Percentiles rank a stretch among this genome's conserved stretches.
phyloP scores from a whole-genome alignment of 30 jellyfish, hydroid and myxozoan genomes.

The Cassiopea xamachana region DNA sequence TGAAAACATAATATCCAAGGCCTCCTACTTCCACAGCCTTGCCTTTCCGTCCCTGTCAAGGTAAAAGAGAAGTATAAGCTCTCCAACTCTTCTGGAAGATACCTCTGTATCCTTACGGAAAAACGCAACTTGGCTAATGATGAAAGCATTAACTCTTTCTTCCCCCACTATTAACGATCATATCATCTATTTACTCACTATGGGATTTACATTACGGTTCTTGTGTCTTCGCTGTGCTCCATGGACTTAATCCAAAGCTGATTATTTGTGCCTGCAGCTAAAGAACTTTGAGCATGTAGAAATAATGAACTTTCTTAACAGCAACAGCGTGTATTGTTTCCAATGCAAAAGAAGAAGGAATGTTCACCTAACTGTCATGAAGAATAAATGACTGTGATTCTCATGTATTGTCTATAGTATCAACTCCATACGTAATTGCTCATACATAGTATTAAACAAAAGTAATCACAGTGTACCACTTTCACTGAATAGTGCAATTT shows the following conservation, averaged over 20 bases:
- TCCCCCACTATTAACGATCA: not conserved
- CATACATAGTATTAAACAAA: not conserved
- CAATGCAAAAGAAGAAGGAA: not conserved
- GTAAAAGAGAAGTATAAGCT: too few species aligned
- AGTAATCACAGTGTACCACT: not conserved
- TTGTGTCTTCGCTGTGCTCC: constrained; percentile 7
- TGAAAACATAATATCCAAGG: too few species aligned
- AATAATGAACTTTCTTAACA: not conserved
- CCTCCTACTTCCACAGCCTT: too few species aligned
- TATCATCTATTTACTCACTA: not conserved
- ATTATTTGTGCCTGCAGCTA: constrained; percentile 40
- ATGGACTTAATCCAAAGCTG: constrained; percentile 37
- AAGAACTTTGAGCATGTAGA: constrained; percentile 12
- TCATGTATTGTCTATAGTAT: not conserved
- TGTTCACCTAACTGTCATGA: not conserved
- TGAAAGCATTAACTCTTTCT: not conserved
- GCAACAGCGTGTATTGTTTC: not conserved
- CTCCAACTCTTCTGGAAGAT: not conserved
- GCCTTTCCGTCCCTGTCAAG: too few species aligned
- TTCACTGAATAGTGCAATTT: not conserved
- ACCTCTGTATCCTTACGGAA: not conserved
- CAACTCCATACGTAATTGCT: not conserved
- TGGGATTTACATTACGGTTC: not conserved
- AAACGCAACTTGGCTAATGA: not conserved
- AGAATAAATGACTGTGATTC: not conserved